Evolutionary conservation across 30 jellyfish, hydroid and myxozoan genomes (phyloP), one percentile per base, ranked within the genome.

Genomic region (Rhopilema esculentum): DNA sequence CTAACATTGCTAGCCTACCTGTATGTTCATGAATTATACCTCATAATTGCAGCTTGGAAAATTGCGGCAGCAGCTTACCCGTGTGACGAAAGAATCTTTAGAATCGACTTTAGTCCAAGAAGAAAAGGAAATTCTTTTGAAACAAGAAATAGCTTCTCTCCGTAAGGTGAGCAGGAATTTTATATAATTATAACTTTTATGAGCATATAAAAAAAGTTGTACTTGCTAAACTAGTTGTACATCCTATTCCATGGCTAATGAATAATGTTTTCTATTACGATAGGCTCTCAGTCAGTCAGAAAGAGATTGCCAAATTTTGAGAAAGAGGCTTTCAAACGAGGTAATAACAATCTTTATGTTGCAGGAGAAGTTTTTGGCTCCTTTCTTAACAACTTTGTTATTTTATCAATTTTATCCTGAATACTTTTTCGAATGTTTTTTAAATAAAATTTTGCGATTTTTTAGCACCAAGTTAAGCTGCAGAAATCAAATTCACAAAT

Each of bases 271-370:
- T n/a, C n/a, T n/a, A n/a, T n/a, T n/a, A n/a, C n/a, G n/a, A 26
- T 61, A 86, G 94, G 94, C 89, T 19, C 88, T 91, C 57, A 62
- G 30, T 51, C 67, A 82, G 19, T 88, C 90, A 1, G 97, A 91
- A 69, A 77, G 79, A 63, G 97, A 91, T 49, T 91, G 94, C 68
- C 87, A 83, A 28, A 22, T 61, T 19, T 80, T 91, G 16, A 84
- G 97, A 20, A 77, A 84, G 64, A 87, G 83, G 84, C 85, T 91
- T 27, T 57, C 88, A 9, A 83, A 72, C 16, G 97, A 91, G 94
- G 94, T 86, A 30, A 40, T 19, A 22, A 0, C 0, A 31, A 7
- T 49, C 53, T 76, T n/a, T 50, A 16, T 15, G 8, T 24, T 22
- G n/a, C n/a, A n/a, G n/a, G n/a, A n/a, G n/a, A n/a, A n/a, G n/a